phyloP scores from a whole-genome alignment of 2,113 vertebrate species.

The Oreochromis niloticus region DNA sequence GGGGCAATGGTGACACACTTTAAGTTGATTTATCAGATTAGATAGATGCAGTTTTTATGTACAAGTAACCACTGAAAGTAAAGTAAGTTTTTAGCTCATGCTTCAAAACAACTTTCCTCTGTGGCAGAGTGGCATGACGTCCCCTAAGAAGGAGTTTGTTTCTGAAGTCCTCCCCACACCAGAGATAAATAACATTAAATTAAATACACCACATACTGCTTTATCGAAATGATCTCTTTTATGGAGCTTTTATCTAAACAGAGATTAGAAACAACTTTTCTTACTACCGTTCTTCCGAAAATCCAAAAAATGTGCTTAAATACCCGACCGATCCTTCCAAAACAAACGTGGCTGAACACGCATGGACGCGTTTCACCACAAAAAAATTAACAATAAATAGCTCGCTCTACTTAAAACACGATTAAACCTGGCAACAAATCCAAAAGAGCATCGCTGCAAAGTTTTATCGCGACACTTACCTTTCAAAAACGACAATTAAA shows the following conservation, averaged over 20 bases:
- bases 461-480: constrained; percentile 3
- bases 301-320: background rate
- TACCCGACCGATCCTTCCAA: background rate
- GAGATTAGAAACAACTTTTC: background rate
- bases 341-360: constrained; percentile 48
- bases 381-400: background rate
- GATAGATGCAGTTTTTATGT: background rate
- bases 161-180: background rate
- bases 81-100: background rate
- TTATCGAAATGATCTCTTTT: background rate
- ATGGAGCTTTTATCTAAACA: background rate
- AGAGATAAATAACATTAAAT: background rate
- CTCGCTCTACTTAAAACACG: background rate
- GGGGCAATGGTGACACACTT: background rate
- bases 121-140: background rate
- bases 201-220: background rate
- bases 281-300: background rate
- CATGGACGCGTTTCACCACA: background rate
- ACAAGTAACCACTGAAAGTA: background rate
- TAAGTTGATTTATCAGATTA: background rate
- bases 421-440: rapidly evolving
- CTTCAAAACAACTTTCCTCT: background rate
- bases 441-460: rapidly evolving
- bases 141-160: background rate
- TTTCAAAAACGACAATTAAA: background rate